These are phyloP conservation scores for Leuctra nigra DNA, from an alignment of 2,888 invertebrate genomes.

Conservation along the genomic window DNA sequence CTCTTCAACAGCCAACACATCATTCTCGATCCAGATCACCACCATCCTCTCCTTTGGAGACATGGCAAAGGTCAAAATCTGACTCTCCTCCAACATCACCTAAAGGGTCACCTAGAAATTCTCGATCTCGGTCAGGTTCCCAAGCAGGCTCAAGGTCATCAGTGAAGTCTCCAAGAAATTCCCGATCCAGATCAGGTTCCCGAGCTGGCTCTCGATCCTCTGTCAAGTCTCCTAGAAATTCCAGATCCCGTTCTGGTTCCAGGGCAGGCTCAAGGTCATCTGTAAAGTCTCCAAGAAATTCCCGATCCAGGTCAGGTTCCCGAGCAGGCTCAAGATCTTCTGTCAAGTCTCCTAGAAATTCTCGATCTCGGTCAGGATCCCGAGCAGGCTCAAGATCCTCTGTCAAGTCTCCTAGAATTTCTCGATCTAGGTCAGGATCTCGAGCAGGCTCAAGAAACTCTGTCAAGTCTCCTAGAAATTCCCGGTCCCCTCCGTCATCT, in stretches of 20 bases:
- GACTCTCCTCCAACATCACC: constrained; percentile 29
- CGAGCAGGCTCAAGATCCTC: constrained; percentile 37
- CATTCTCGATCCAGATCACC: constrained; percentile 29
- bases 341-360: background rate
- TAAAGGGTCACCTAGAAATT: constrained; percentile 23
- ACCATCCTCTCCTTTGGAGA: constrained; percentile 28
- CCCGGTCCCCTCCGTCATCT: constrained; percentile 33
- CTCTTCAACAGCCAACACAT: too few species aligned
- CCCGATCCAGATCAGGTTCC: constrained; percentile 33
- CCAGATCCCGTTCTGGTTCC: constrained; percentile 33
- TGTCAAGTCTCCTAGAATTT: constrained; percentile 34
- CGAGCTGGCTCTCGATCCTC: constrained; percentile 15
- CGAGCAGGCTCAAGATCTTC: constrained; percentile 31
- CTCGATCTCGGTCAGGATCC: constrained; percentile 34
- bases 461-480: background rate
- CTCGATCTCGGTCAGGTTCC: constrained; percentile 20
- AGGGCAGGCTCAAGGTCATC: constrained; percentile 22
- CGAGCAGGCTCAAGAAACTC: constrained; percentile 14
- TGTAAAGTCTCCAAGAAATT: background rate
- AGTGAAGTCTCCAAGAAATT: constrained; percentile 31
- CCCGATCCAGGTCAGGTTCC: constrained; percentile 27
- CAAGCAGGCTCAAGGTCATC: constrained; percentile 30
- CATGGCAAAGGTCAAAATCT: constrained; percentile 33
- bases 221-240: background rate
- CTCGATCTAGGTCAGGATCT: constrained; percentile 27